phyloP scores from a whole-genome alignment of 2,888 invertebrate genomes.

The Meiosimyza decipiens region DNA sequence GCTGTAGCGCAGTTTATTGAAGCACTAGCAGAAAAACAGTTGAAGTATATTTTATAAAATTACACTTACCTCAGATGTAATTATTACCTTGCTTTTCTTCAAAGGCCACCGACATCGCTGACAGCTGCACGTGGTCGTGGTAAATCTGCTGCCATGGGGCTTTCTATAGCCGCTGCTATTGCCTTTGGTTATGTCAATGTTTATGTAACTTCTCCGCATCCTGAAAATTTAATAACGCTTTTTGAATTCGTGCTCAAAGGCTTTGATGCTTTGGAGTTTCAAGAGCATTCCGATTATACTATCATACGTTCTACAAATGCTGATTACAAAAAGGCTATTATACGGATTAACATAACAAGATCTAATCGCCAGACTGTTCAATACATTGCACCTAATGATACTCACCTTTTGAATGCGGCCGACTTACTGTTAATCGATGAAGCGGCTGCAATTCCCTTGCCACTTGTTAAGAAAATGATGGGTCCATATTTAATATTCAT shows the following conservation, averaged over 20 bases:
- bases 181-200: slow-evolving; percentile 86
- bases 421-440: slow-evolving; percentile 97
- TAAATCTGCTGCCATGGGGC: slow-evolving; percentile 96
- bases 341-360: slow-evolving; percentile 89
- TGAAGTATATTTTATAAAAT: slow-evolving; percentile 66
- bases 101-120: slow-evolving; percentile 90
- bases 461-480: slow-evolving; percentile 88
- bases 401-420: slow-evolving; percentile 88
- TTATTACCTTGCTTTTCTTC: slow-evolving; percentile 14
- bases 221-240: slow-evolving; percentile 96
- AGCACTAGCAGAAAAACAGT: slow-evolving; percentile 90
- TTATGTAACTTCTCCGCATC: slow-evolving; percentile 97
- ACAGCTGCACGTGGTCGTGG: slow-evolving; percentile 98
- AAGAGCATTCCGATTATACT: slow-evolving; percentile 96
- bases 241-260: slow-evolving; percentile 98
- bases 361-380: slow-evolving; percentile 95
- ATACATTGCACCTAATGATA: slow-evolving; percentile 96
- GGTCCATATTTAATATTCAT: slow-evolving; percentile 94
- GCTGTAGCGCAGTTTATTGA: slow-evolving; percentile 94
- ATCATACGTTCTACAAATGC: slow-evolving; percentile 94
- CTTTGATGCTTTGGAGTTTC: slow-evolving; percentile 91
- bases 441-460: slow-evolving; percentile 97
- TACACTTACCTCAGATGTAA: neutral
- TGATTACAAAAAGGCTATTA: slow-evolving; percentile 95
- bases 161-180: slow-evolving; percentile 88